Evolutionary conservation across 2,888 invertebrate species (phyloP).

Genomic region (Sabatieria punctata): DNA sequence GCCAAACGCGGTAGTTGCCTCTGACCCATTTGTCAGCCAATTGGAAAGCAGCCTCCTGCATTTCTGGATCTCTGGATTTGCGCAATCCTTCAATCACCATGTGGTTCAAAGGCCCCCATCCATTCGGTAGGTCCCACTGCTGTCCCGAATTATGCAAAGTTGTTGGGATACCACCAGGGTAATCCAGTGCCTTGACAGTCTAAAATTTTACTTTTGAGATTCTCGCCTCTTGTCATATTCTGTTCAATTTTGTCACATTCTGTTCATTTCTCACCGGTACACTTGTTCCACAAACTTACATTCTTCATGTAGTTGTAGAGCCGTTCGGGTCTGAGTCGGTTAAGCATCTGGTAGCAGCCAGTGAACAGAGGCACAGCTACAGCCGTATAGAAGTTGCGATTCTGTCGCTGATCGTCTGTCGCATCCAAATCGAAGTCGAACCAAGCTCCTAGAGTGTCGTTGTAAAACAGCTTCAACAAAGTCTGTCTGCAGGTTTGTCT

Average conservation of each 20-base stretch:
- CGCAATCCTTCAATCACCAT: conserved; percentile 61
- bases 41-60: conserved; percentile 27
- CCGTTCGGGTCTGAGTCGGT: conserved; percentile 13
- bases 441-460: conserved; percentile 54
- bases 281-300: no score
- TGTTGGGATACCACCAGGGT: no score
- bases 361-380: conserved; percentile 58
- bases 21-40: no score
- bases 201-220: no score
- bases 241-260: no score
- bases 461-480: conserved; percentile 55
- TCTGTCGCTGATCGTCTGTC: conserved; percentile 34
- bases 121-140: conserved; percentile 26
- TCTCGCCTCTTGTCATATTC: no score
- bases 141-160: no score
- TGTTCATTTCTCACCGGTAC: no score
- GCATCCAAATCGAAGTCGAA: conserved; percentile 51
- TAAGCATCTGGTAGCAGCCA: conserved; percentile 28
- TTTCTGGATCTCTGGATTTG: no score
- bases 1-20: no score
- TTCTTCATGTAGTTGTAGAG: conserved; percentile 15
- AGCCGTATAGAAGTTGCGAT: conserved; percentile 24
- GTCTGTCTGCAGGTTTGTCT: conserved; percentile 29
- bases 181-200: no score
- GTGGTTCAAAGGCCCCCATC: conserved; percentile 39